Percentiles rank a stretch among this genome's conserved stretches.
These are phyloP conservation scores for Contarinia nasturtii DNA, from an alignment of 1,140 invertebrate genomes.

Conservation along the genomic window DNA sequence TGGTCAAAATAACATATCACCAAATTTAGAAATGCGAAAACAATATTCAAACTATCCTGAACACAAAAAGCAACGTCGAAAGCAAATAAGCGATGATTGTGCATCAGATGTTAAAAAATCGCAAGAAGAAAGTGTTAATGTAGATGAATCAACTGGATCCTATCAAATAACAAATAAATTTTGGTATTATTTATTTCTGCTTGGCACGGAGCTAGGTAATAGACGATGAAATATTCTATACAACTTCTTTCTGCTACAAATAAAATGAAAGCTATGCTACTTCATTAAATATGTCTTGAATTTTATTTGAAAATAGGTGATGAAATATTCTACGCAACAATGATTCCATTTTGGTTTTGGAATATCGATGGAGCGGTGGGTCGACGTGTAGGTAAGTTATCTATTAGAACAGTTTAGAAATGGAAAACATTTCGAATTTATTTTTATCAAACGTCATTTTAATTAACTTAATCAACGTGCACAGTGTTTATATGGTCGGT, in stretches of 20 bases:
- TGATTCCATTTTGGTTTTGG: slow-evolving; percentile 85
- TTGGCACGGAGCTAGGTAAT: slow-evolving; percentile 63
- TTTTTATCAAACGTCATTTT: too few species aligned
- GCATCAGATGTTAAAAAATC: too few species aligned
- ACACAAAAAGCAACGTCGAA: too few species aligned
- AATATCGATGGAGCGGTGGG: slow-evolving; percentile 73
- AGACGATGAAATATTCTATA: background rate
- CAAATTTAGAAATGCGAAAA: slow-evolving; percentile 6
- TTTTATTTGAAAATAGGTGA: too few species aligned
- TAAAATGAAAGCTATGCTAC: too few species aligned
- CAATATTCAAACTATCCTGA: too few species aligned
- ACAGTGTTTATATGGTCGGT: slow-evolving; percentile 69
- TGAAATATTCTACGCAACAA: slow-evolving; percentile 71
- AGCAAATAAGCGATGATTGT: background rate
- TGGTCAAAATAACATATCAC: background rate
- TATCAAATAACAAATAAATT: slow-evolving; percentile 52
- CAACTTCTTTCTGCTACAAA: too few species aligned
- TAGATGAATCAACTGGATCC: slow-evolving; percentile 10
- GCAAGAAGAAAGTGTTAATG: background rate
- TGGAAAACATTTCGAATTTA: too few species aligned
- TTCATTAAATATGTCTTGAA: too few species aligned
- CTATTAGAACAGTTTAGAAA: too few species aligned
- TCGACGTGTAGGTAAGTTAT: slow-evolving; percentile 49
- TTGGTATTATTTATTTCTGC: slow-evolving; percentile 71
- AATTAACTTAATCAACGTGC: too few species aligned